Base-by-base conservation (phyloP, 1,140 invertebrate species). In the Anastrepha obliqua region DNA sequence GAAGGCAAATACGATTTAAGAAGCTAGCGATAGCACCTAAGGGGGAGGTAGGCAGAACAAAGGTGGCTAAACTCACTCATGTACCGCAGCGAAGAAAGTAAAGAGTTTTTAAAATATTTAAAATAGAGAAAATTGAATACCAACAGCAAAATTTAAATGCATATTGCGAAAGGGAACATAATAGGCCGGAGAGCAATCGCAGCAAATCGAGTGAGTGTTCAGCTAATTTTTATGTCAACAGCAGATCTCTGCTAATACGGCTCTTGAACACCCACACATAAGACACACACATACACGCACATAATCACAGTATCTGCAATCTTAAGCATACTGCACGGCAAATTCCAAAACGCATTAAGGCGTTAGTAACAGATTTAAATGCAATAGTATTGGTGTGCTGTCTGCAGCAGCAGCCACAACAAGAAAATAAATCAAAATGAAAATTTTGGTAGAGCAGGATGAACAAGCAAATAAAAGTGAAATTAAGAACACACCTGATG, bases 181-280 rank as follows among this genome's bases (percentile, higher is more conserved):
- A 81, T 20, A 47, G 29, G 20, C 4, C 39, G 15, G 42, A 51
- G 42, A 15, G 44, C 70, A 44, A 74, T 67, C 11, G 44, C 44
- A 51, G 47, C 74, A 20, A 42, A 42, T 81, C 47, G 8, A 20
- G 44, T 58, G 44, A 81, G 74, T n/a, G 47, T 81, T 29, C 15
- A 81, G 74, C 74, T 81, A 81, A 81, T 81, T 81, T 81, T 20
- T 81, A n/a, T 55, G 74, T 81, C 74, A 81, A 47, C n/a, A n/a
- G 17, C 74, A 81, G 74, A 20, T 47, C 47, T 20, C n/a, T 0
- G n/a, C 70, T 78, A 55, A 78, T 51, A 51, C 47, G 44, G 20
- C 70, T 78, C 17, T n/a, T 51, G 47, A n/a, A 4, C 74, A 42
- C 47, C 8, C 44, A 15, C 2, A 6, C 15, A 51, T 8, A 58